Evolutionary conservation across 2,888 invertebrate species (phyloP).

Genomic region (Elmis aenea): DNA sequence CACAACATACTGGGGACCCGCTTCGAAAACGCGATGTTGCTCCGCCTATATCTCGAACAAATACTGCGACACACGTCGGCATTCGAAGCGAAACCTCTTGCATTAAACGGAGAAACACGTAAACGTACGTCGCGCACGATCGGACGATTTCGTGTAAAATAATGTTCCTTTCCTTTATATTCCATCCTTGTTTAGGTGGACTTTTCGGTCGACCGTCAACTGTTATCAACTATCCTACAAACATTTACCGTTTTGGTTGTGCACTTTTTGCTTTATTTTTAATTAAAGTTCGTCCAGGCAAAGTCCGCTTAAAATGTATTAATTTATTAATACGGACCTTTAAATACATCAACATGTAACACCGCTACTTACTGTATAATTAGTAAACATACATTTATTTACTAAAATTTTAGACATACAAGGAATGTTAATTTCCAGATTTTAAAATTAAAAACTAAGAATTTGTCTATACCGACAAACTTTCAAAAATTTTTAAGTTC

Average conservation of each 20-base stretch:
- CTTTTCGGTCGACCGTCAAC: conserved; percentile 41
- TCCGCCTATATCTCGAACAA: conserved; percentile 33
- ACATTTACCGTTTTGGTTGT: conserved; percentile 25
- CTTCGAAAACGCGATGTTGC: conserved; percentile 34
- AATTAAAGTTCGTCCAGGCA: too few relatives aligned
- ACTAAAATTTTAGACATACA: too few relatives aligned
- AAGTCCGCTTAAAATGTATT: too few relatives aligned
- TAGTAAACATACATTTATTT: too few relatives aligned
- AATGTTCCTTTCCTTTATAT: conserved; percentile 43
- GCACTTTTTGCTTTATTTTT: too few relatives aligned
- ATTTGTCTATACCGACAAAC: too few relatives aligned
- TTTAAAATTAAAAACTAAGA: too few relatives aligned
- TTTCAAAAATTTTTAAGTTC: too few relatives aligned
- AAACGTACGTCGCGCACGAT: conserved; percentile 26
- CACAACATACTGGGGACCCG: conserved; percentile 39
- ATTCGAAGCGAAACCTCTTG: conserved; percentile 21
- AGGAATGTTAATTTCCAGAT: too few relatives aligned
- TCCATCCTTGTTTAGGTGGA: conserved; percentile 39
- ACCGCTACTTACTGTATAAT: too few relatives aligned
- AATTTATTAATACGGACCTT: too few relatives aligned
- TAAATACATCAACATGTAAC: too few relatives aligned
- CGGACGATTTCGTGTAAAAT: conserved; percentile 43
- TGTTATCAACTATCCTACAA: conserved; percentile 36
- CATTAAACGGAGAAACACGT: conserved; percentile 30
- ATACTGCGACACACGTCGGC: conserved; percentile 26